Conservation (phyloP, 1,140 invertebrate genomes). For the Procambarus clarkii region DNA sequence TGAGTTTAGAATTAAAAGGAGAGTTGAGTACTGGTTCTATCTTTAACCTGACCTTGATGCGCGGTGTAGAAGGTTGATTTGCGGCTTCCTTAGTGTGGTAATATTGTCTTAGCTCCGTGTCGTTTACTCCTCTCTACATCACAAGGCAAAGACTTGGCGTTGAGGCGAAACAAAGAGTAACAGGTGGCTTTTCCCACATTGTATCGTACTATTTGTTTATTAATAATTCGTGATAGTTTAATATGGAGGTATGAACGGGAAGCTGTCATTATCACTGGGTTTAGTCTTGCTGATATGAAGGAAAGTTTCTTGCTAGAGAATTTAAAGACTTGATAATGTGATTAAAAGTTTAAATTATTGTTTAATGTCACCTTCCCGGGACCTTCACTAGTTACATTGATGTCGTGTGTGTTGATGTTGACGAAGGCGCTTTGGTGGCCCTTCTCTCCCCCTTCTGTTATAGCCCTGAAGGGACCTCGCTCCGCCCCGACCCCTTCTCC, state of each 20-base stretch:
- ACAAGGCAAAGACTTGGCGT: not conserved
- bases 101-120: not conserved
- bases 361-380: not conserved
- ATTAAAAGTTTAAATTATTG: too few relatives aligned
- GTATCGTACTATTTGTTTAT: slow-evolving; percentile 29
- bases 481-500: slow-evolving; percentile 57
- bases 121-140: slow-evolving; percentile 21
- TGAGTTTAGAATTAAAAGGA: not conserved
- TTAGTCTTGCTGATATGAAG: too few relatives aligned
- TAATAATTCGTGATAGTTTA: slow-evolving; percentile 36
- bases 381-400: slow-evolving; percentile 35
- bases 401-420: slow-evolving; percentile 64
- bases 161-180: slow-evolving; percentile 5
- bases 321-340: too few relatives aligned
- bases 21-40: slow-evolving; percentile 7
- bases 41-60: slow-evolving; percentile 2
- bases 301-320: too few relatives aligned
- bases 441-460: slow-evolving; percentile 56
- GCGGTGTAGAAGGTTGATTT: slow-evolving; percentile 21
- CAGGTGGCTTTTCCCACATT: slow-evolving; percentile 59
- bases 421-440: slow-evolving; percentile 40
- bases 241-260: not conserved
- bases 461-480: slow-evolving; percentile 65
- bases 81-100: not conserved
- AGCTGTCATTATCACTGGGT: not conserved